Percentiles rank a stretch among this genome's conserved stretches.
Evolutionary conservation across 2,888 invertebrate genomes (phyloP).

Genomic region (Drosophila pseudotakahashii): DNA sequence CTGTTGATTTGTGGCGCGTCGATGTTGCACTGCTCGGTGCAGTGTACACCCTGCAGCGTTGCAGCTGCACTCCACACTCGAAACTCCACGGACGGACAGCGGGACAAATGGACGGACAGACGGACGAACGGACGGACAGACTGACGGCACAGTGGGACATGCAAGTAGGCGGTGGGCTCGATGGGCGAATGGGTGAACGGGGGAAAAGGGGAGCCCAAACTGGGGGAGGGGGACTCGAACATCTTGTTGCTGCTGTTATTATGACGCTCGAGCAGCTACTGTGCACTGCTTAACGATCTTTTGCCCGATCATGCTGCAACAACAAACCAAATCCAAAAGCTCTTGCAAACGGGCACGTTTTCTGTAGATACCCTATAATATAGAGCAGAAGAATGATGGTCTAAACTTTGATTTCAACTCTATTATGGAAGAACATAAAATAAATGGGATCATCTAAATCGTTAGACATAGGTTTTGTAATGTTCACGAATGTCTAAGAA

Average conservation of each 20-base stretch:
- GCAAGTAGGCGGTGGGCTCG: slow-evolving; percentile 24
- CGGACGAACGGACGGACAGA: slow-evolving; percentile 26
- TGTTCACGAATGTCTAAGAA: too few species aligned
- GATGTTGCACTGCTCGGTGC: slow-evolving; percentile 56
- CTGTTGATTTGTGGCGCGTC: slow-evolving; percentile 75
- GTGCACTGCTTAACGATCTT: slow-evolving; percentile 80
- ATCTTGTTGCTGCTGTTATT: slow-evolving; percentile 78
- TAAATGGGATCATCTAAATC: too few species aligned
- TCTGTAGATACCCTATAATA: slow-evolving; percentile 27
- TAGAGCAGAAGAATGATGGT: neutral
- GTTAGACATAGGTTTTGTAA: too few species aligned
- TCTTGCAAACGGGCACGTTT: slow-evolving; percentile 73
- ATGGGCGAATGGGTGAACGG: neutral
- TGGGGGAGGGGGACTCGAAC: slow-evolving; percentile 37
- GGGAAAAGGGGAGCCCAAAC: neutral
- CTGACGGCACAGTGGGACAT: slow-evolving; percentile 23
- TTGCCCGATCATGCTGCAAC: slow-evolving; percentile 77
- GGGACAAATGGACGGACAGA: neutral
- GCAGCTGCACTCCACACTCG: slow-evolving; percentile 68
- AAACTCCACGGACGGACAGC: slow-evolving; percentile 48
- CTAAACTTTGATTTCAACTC: neutral
- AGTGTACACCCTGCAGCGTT: slow-evolving; percentile 75
- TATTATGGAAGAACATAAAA: too few species aligned
- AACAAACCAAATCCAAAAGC: slow-evolving; percentile 73
- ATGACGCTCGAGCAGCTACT: slow-evolving; percentile 78